These are phyloP conservation scores for Mormyrops attenuatus DNA, from an alignment of 2,797 vertebrate species.

Conservation along the genomic window DNA sequence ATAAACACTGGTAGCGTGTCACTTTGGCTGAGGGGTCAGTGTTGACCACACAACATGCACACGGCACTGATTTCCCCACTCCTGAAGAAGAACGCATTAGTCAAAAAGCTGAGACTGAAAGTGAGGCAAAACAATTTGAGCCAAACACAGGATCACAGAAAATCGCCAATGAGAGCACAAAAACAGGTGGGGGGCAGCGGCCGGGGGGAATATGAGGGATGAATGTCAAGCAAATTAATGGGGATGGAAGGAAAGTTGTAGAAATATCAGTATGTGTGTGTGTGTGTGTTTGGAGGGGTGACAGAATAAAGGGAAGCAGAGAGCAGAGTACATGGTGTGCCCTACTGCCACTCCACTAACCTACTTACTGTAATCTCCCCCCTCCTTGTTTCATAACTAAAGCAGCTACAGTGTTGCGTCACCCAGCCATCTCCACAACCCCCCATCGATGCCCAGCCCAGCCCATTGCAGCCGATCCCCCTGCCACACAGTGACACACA, in stretches of 20 bases:
- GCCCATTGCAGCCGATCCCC: background rate
- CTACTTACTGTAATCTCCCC: conserved; percentile 68
- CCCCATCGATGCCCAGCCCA: background rate
- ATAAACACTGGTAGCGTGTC: background rate
- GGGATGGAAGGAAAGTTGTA: conserved; percentile 13
- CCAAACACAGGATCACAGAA: background rate
- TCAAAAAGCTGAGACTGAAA: background rate
- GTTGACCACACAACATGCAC: background rate
- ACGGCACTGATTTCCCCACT: background rate
- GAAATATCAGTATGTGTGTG: background rate
- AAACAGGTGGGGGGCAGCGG: background rate
- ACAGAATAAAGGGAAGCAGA: background rate
- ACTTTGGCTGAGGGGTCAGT: background rate
- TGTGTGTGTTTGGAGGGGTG: background rate
- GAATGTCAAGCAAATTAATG: background rate
- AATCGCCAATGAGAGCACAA: background rate
- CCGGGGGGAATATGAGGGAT: background rate
- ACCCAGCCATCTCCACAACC: conserved; percentile 42
- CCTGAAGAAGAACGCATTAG: background rate
- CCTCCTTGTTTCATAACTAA: conserved; percentile 64
- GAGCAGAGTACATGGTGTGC: conserved; percentile 26
- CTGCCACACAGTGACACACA: conserved; percentile 1
- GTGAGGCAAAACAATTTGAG: background rate
- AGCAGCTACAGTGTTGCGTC: conserved; percentile 65
- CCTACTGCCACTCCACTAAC: conserved; percentile 62